Evolutionary conservation across 2,797 vertebrate species (phyloP).

Genomic region (Danionella dracula): DNA sequence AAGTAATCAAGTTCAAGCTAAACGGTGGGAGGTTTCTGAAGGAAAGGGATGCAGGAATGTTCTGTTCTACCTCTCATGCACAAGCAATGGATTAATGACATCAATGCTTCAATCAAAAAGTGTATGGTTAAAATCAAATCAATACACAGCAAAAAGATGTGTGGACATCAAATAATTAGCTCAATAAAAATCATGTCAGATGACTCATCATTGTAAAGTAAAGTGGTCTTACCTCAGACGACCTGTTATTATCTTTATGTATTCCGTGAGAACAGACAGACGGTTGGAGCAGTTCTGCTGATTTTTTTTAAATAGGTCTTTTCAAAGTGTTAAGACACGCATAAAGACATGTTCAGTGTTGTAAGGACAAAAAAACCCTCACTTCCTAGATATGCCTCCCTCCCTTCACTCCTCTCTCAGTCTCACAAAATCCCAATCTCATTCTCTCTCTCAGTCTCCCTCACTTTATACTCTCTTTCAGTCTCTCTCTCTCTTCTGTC

Average conservation of each 20-base stretch:
- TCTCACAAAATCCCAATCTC: background rate
- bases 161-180: too few species aligned
- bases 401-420: slow-evolving; percentile 5
- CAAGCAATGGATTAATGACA: too few species aligned
- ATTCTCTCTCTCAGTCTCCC: background rate
- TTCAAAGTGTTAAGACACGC: background rate
- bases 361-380: slow-evolving; percentile 8
- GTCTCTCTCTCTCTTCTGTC: slow-evolving; percentile 8
- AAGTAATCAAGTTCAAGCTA: too few species aligned
- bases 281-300: background rate
- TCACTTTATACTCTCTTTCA: background rate
- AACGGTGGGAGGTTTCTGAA: too few species aligned
- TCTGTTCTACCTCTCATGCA: too few species aligned
- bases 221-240: slow-evolving; percentile 4
- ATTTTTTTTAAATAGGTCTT: background rate
- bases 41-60: too few species aligned
- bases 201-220: too few species aligned
- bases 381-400: slow-evolving; percentile 15
- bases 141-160: too few species aligned
- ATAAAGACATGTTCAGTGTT: slow-evolving; percentile 10
- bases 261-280: background rate
- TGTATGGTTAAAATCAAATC: too few species aligned
- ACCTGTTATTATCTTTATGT: background rate
- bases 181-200: too few species aligned
- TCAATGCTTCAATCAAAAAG: too few species aligned